A percentile compares a stretch with the other conserved stretches of the same genome.
phyloP scores from a whole-genome alignment of 2,113 vertebrate species.

The Empidonax alnorum region DNA sequence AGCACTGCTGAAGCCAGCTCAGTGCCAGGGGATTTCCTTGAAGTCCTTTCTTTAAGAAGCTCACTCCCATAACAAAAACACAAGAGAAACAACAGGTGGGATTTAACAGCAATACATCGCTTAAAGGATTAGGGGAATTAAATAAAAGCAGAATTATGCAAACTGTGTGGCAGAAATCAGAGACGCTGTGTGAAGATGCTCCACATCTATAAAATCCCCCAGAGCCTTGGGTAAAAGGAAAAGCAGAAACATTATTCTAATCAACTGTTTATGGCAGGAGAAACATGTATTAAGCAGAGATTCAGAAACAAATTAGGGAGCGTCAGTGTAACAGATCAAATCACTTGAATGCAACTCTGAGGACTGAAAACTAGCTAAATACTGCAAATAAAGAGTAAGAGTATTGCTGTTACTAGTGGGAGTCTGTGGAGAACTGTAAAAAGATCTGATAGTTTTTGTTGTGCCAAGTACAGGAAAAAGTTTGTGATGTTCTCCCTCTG shows the following conservation, averaged over 20 bases:
- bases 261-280: not conserved
- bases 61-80: not conserved
- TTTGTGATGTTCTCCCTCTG: not conserved
- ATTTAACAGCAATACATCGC: not conserved
- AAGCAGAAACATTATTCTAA: not conserved
- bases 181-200: not conserved
- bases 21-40: not conserved
- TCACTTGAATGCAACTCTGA: not conserved
- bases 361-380: not conserved
- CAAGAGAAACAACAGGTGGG: not conserved
- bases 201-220: not conserved
- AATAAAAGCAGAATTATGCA: not conserved
- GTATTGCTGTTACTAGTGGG: not conserved
- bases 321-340: not conserved
- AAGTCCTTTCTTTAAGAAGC: not conserved
- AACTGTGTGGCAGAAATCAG: not conserved
- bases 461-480: not conserved
- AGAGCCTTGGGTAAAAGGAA: not conserved
- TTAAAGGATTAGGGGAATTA: slow-evolving; percentile 7
- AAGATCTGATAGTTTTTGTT: not conserved
- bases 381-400: not conserved
- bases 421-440: not conserved
- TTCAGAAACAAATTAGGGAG: not conserved
- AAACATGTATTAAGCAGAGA: not conserved
- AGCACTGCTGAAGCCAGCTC: not conserved